These are phyloP conservation scores for Alcis repandata DNA, from an alignment of 2,888 invertebrate genomes.

Conservation along the genomic window DNA sequence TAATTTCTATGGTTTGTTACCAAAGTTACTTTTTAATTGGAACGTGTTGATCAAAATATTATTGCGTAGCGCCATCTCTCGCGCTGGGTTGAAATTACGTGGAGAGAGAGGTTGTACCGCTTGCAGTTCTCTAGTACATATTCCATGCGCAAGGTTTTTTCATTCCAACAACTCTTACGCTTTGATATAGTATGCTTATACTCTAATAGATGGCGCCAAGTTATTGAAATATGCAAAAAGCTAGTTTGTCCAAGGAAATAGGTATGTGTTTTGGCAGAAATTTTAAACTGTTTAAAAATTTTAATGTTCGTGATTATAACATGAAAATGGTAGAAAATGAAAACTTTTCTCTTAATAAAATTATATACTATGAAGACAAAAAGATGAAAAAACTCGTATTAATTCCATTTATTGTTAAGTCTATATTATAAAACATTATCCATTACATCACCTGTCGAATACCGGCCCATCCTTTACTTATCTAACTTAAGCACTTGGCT, in stretches of 20 bases:
- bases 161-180: neutral
- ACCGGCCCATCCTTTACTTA: slow-evolving; percentile 32
- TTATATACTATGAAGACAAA: neutral
- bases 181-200: neutral
- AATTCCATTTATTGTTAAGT: neutral
- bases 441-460: slow-evolving; percentile 12
- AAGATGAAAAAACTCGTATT: neutral
- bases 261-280: too few relatives aligned
- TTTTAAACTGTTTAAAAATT: too few relatives aligned
- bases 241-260: too few relatives aligned
- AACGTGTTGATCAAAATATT: neutral
- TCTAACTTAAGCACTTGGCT: slow-evolving; percentile 48
- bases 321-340: too few relatives aligned
- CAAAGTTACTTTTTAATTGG: too few relatives aligned
- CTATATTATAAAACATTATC: neutral
- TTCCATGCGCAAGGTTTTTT: neutral
- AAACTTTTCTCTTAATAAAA: too few relatives aligned
- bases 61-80: slow-evolving; percentile 17
- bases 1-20: too few relatives aligned
- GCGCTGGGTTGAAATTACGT: neutral
- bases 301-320: too few relatives aligned
- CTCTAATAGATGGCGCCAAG: slow-evolving; percentile 5
- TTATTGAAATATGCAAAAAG: too few relatives aligned
- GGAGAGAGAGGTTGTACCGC: neutral
- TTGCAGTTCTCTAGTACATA: neutral